Conservation (phyloP, 2,888 invertebrate species). For the Limnephilus auricula region DNA sequence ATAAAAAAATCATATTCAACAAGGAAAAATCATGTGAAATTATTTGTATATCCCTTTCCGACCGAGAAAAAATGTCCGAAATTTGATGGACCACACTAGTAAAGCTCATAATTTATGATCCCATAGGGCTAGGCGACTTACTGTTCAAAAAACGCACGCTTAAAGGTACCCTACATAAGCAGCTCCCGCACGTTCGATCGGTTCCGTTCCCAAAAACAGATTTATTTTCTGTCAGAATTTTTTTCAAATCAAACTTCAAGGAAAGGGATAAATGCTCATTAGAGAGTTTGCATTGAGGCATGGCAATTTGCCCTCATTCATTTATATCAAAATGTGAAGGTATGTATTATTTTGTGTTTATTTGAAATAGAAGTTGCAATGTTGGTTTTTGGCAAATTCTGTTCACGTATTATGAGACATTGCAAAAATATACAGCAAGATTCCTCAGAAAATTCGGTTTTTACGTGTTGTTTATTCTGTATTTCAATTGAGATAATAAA, state of each 20-base stretch:
- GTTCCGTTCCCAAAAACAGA: too few species aligned
- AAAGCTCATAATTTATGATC: too few species aligned
- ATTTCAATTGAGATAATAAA: not conserved
- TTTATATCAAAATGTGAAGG: not conserved
- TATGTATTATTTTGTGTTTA: not conserved
- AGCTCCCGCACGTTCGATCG: too few species aligned
- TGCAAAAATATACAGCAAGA: not conserved
- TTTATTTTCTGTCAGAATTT: too few species aligned
- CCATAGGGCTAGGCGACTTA: too few species aligned
- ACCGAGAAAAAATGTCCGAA: too few species aligned
- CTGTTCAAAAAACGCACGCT: too few species aligned
- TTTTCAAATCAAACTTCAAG: too few species aligned
- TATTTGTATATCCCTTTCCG: too few species aligned
- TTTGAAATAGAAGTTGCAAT: not conserved
- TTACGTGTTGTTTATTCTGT: not conserved
- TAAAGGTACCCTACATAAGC: too few species aligned
- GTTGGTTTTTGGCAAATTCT: not conserved
- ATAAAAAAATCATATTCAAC: too few species aligned
- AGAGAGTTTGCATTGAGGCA: not conserved
- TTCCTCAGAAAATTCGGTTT: not conserved
- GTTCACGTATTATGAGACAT: not conserved
- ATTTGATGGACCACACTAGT: too few species aligned
- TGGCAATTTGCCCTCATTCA: not conserved
- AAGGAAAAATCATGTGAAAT: not conserved
- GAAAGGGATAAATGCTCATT: not conserved